These are phyloP conservation scores for Tribolium freemani DNA, from an alignment of 2,888 invertebrate species.

Conservation along the genomic window DNA sequence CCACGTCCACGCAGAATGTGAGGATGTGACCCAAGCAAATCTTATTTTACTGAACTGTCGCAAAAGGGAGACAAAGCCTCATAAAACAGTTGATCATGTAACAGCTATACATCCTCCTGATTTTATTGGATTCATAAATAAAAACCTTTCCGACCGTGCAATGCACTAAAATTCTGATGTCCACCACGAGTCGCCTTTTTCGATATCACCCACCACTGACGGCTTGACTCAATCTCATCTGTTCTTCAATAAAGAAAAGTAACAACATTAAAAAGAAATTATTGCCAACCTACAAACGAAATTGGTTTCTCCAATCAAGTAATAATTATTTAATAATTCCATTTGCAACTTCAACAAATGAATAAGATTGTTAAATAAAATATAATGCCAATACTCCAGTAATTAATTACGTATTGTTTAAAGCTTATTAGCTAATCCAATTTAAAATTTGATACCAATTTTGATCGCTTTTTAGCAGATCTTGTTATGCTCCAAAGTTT, in stretches of 20 bases:
- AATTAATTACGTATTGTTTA: slow-evolving; percentile 21
- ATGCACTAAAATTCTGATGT: neutral
- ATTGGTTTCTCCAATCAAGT: too few species aligned
- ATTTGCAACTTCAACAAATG: neutral
- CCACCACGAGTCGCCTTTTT: neutral
- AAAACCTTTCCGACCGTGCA: slow-evolving; percentile 22
- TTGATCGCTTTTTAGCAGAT: neutral
- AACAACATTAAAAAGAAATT: too few species aligned
- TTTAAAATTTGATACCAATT: slow-evolving; percentile 15
- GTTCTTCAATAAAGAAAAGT: too few species aligned
- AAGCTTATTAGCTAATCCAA: slow-evolving; percentile 7
- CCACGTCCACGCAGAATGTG: slow-evolving; percentile 56
- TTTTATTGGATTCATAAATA: slow-evolving; percentile 57
- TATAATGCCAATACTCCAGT: too few species aligned
- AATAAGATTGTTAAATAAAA: slow-evolving; percentile 5
- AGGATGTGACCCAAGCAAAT: slow-evolving; percentile 56
- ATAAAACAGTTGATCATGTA: slow-evolving; percentile 60
- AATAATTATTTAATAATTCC: too few species aligned
- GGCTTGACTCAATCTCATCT: neutral
- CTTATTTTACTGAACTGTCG: slow-evolving; percentile 48
- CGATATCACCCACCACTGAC: neutral
- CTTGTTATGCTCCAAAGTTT: neutral
- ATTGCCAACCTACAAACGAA: too few species aligned
- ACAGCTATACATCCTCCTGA: slow-evolving; percentile 53
- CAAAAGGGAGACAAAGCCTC: slow-evolving; percentile 52